Evolutionary conservation across 2,888 invertebrate genomes (phyloP).

Genomic region (Euclidia mi): DNA sequence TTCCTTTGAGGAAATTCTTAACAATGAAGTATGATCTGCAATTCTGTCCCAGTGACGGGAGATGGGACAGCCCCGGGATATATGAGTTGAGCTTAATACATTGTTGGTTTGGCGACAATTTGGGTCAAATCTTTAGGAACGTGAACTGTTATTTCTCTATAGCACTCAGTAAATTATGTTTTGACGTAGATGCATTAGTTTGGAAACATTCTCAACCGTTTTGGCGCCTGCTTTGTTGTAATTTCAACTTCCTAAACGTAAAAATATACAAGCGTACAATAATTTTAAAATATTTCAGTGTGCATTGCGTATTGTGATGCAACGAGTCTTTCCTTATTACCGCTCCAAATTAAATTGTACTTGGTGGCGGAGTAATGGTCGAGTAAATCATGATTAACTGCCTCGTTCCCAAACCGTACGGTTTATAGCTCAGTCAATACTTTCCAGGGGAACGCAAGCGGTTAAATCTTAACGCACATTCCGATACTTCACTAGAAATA

Average conservation of each 20-base stretch:
- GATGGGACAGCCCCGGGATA: too few species aligned
- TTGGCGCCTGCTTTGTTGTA: neutral
- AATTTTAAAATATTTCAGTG: slow-evolving; percentile 24
- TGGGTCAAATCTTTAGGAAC: too few species aligned
- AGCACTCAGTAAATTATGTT: too few species aligned
- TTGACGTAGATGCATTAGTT: too few species aligned
- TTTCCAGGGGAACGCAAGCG: slow-evolving; percentile 24
- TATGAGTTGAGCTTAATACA: too few species aligned
- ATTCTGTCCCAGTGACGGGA: too few species aligned
- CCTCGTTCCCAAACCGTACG: slow-evolving; percentile 29
- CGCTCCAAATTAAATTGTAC: slow-evolving; percentile 50
- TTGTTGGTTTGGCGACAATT: too few species aligned
- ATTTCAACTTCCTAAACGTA: neutral
- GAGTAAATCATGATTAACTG: slow-evolving; percentile 53
- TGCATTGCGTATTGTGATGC: slow-evolving; percentile 24
- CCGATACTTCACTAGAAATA: slow-evolving; percentile 22
- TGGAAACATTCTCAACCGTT: neutral
- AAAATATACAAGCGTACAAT: neutral
- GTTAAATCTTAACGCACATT: slow-evolving; percentile 25
- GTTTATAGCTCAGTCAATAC: slow-evolving; percentile 42
- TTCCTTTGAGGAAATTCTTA: too few species aligned
- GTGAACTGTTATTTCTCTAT: too few species aligned
- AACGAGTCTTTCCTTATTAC: slow-evolving; percentile 53
- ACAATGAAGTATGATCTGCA: too few species aligned
- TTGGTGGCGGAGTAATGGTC: slow-evolving; percentile 35